Conservation (phyloP, 2,888 invertebrate species). For the Spatulosminthurus flaviceps region DNA sequence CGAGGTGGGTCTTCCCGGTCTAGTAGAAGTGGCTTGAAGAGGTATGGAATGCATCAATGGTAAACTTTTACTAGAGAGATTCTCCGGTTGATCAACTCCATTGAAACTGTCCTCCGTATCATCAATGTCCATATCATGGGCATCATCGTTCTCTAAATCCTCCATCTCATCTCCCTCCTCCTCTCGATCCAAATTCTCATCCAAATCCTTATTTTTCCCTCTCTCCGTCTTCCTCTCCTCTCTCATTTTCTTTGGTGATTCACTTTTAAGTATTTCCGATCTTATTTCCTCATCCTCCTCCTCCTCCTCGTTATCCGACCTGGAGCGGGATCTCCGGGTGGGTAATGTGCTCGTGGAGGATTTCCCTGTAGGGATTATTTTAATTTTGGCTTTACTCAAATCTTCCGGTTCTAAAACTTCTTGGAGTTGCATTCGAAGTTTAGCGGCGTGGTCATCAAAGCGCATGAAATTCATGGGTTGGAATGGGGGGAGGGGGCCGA, state of each 20-base stretch:
- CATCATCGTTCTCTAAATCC: constrained; percentile 20
- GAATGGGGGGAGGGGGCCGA: constrained; percentile 65
- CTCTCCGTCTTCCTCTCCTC: background rate
- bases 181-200: background rate
- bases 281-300: background rate
- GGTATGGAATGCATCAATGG: constrained; percentile 55
- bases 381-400: constrained; percentile 31
- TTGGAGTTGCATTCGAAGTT: constrained; percentile 18
- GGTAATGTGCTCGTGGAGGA: background rate
- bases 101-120: constrained; percentile 25
- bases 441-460: constrained; percentile 45
- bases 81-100: constrained; percentile 80
- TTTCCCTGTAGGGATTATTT: constrained; percentile 1
- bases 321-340: background rate
- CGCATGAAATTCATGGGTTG: constrained; percentile 57
- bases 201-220: background rate
- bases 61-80: constrained; percentile 72
- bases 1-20: background rate
- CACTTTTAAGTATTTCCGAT: background rate
- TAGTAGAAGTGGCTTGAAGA: constrained; percentile 40
- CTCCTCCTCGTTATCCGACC: constrained; percentile 12
- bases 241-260: background rate
- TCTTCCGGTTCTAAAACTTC: constrained; percentile 25
- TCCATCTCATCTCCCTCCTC: constrained; percentile 30
- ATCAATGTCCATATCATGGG: background rate